A percentile compares a stretch with the other conserved stretches of the same genome.
Evolutionary conservation across 2,888 invertebrate species (phyloP).

Genomic region (Meliscaeva auricollis): DNA sequence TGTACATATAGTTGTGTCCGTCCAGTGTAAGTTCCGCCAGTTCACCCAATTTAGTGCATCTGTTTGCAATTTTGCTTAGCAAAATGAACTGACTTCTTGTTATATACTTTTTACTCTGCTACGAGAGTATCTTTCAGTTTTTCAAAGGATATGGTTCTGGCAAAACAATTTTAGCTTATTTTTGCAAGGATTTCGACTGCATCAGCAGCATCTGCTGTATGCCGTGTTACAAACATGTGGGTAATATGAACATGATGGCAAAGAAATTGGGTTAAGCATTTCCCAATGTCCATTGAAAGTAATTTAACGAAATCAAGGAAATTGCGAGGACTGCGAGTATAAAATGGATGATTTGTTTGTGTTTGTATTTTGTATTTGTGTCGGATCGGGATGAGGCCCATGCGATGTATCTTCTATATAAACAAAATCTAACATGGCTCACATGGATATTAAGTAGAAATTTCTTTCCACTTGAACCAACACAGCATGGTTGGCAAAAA

Average conservation of each 20-base stretch:
- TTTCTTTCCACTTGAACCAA: slow-evolving; percentile 38
- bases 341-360: slow-evolving; percentile 25
- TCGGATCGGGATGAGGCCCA: background rate
- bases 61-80: slow-evolving; percentile 58
- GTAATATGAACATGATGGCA: slow-evolving; percentile 37
- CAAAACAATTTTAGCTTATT: slow-evolving; percentile 15
- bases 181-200: slow-evolving; percentile 21
- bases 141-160: slow-evolving; percentile 2
- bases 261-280: slow-evolving; percentile 65
- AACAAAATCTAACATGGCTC: background rate
- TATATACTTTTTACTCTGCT: background rate
- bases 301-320: slow-evolving; percentile 63
- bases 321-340: background rate
- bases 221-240: slow-evolving; percentile 46
- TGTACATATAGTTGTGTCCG: slow-evolving; percentile 22
- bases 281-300: slow-evolving; percentile 64
- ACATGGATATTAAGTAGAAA: slow-evolving; percentile 22
- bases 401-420: background rate
- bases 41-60: slow-evolving; percentile 64
- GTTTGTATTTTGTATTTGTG: background rate
- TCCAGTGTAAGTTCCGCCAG: slow-evolving; percentile 40
- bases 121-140: background rate
- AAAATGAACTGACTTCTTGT: slow-evolving; percentile 50
- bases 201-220: slow-evolving; percentile 44
- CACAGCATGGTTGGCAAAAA: slow-evolving; percentile 43